These are phyloP conservation scores for Ptychobarbus kaznakovi DNA, from an alignment of 2,797 vertebrate species.

Conservation along the genomic window DNA sequence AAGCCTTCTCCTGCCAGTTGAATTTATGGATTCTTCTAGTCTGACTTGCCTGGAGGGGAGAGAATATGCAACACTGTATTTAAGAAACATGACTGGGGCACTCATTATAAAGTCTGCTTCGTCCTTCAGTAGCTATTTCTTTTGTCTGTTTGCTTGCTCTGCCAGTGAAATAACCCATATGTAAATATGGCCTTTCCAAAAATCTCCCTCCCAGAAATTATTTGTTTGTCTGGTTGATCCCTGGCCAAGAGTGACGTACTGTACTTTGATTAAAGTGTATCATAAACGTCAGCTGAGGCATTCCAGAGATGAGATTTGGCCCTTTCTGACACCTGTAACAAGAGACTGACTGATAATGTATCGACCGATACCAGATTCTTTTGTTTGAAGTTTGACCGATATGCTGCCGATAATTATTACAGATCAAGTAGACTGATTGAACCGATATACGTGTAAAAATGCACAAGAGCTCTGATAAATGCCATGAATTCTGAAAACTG, in stretches of 20 bases:
- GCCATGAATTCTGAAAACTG: too few relatives aligned
- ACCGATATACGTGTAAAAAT: too few relatives aligned
- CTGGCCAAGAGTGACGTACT: constrained; percentile 42
- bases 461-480: too few relatives aligned
- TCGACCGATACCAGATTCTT: background rate
- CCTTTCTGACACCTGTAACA: constrained; percentile 1
- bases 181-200: constrained; percentile 30
- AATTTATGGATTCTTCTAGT: constrained; percentile 30
- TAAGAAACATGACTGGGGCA: constrained; percentile 26
- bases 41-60: background rate
- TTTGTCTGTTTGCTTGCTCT: constrained; percentile 34
- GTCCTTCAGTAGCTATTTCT: constrained; percentile 15
- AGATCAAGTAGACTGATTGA: too few relatives aligned
- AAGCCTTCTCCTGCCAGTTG: background rate
- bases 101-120: constrained; percentile 13
- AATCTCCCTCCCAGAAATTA: constrained; percentile 13
- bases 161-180: constrained; percentile 18
- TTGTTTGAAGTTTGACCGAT: too few relatives aligned
- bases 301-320: constrained; percentile 45
- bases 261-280: constrained; percentile 37
- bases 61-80: constrained; percentile 28
- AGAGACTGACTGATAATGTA: background rate
- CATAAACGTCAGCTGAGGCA: constrained; percentile 30
- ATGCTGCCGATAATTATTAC: too few relatives aligned
- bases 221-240: constrained; percentile 37